Conservation (phyloP, 2,888 invertebrate species). For the Machimus atricapillus region DNA sequence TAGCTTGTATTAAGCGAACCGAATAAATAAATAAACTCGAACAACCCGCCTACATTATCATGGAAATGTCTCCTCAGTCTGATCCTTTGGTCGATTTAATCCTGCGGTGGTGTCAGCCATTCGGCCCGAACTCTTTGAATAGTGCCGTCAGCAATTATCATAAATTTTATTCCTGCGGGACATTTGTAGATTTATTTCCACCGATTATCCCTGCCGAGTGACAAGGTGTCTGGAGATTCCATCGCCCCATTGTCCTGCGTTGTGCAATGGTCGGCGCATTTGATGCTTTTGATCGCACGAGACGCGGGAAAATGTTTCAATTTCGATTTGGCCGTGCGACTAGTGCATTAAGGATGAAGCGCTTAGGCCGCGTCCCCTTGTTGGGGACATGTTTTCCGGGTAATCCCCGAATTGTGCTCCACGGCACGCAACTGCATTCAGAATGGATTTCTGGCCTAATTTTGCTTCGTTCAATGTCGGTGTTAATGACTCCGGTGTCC, state of each 20-base stretch:
- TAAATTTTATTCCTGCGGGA: not conserved
- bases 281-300: not conserved
- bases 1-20: too few species aligned
- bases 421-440: slow-evolving; percentile 33
- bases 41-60: not conserved
- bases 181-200: slow-evolving; percentile 21
- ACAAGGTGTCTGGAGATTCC: slow-evolving; percentile 29
- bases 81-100: slow-evolving; percentile 15
- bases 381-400: slow-evolving; percentile 1
- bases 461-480: not conserved
- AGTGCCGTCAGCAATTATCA: slow-evolving; percentile 12
- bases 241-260: slow-evolving; percentile 1
- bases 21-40: too few species aligned
- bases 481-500: slow-evolving; percentile 26
- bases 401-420: slow-evolving; percentile 37
- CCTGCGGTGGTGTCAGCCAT: slow-evolving; percentile 11
- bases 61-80: slow-evolving; percentile 3
- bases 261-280: slow-evolving; percentile 26
- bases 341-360: not conserved
- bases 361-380: not conserved
- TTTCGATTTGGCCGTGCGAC: not conserved
- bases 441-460: slow-evolving; percentile 25
- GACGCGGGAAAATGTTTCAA: slow-evolving; percentile 21
- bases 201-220: slow-evolving; percentile 21
- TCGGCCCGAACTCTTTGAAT: not conserved